Evolutionary conservation across 2,888 invertebrate genomes (phyloP).

Genomic region (Ophraella communa): DNA sequence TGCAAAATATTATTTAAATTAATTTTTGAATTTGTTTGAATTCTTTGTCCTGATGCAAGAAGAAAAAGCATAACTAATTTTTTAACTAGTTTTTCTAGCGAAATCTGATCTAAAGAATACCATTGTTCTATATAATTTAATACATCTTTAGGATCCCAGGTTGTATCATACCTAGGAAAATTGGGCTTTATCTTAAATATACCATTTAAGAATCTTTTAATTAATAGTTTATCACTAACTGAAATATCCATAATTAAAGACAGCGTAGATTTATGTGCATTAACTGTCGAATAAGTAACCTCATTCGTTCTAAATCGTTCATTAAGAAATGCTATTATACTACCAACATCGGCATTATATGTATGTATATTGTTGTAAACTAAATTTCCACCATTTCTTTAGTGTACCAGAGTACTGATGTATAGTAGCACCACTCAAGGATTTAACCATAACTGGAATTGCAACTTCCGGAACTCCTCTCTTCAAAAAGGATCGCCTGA

Average conservation of each 20-base stretch:
- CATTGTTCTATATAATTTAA: neutral
- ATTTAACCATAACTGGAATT: neutral
- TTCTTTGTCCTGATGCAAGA: too few species aligned
- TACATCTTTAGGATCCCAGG: neutral
- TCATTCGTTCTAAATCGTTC: neutral
- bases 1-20: too few species aligned
- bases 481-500: too few species aligned
- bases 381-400: neutral
- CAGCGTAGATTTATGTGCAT: neutral
- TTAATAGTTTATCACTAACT: neutral
- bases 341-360: neutral
- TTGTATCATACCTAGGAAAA: neutral
- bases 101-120: too few species aligned
- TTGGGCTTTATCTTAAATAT: neutral
- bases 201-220: neutral
- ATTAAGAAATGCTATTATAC: neutral
- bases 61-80: too few species aligned
- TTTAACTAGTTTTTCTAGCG: too few species aligned
- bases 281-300: neutral
- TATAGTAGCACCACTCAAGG: too few species aligned
- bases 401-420: neutral
- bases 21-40: too few species aligned
- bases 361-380: neutral
- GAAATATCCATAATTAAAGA: neutral
- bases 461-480: too few species aligned